phyloP scores from a whole-genome alignment of 2,888 invertebrate genomes.

The Dicranocentrus wangi region DNA sequence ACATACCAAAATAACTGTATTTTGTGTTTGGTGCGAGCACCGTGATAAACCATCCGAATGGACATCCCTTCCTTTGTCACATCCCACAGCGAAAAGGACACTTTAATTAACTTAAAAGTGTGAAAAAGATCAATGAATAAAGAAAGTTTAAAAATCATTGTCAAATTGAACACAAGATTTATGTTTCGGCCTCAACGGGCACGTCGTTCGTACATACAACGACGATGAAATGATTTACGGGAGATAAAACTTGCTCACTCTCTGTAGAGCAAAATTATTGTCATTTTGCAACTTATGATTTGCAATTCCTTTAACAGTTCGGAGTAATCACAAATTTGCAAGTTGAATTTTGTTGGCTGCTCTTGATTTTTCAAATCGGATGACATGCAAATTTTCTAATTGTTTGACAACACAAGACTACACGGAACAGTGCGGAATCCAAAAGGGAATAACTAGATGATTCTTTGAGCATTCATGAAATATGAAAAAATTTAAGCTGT shows the following conservation, averaged over 20 bases:
- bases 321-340: neutral
- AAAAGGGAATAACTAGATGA: neutral
- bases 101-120: constrained; percentile 42
- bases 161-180: neutral
- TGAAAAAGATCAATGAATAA: constrained; percentile 34
- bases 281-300: neutral
- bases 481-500: neutral
- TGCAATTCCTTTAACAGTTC: neutral
- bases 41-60: too few relatives aligned
- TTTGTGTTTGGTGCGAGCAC: too few relatives aligned
- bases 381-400: neutral
- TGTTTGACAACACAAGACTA: neutral
- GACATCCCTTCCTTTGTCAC: neutral
- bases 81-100: neutral
- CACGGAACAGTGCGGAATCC: constrained; percentile 13
- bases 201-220: neutral
- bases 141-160: neutral
- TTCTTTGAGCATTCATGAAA: neutral
- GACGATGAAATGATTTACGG: too few relatives aligned
- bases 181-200: neutral
- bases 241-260: too few relatives aligned
- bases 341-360: too few relatives aligned
- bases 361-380: too few relatives aligned
- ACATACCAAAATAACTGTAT: too few relatives aligned
- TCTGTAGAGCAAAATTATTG: neutral